phyloP scores from a whole-genome alignment of 2,797 vertebrate genomes.

The Notolepis coatsorum region DNA sequence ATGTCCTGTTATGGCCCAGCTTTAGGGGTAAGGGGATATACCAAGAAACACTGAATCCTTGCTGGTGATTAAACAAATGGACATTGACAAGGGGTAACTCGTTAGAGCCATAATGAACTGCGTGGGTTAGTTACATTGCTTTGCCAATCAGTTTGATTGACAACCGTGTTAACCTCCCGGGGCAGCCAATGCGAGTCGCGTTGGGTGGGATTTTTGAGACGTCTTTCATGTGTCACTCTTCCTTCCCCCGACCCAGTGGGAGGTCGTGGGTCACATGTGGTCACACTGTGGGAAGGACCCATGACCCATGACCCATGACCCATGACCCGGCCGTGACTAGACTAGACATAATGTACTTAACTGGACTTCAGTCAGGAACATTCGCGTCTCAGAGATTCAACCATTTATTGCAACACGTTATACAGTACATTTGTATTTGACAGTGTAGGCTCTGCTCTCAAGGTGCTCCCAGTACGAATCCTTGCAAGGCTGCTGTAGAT shows the following conservation, averaged over 20 bases:
- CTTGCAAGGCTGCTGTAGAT: too few species aligned
- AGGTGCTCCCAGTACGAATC: too few species aligned
- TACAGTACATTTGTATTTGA: too few species aligned
- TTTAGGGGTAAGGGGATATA: constrained; percentile 60
- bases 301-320: too few species aligned
- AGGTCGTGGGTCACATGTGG: constrained; percentile 39
- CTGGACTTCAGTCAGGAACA: too few species aligned
- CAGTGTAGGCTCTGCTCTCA: too few species aligned
- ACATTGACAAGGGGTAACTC: constrained; percentile 69
- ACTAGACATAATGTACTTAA: too few species aligned
- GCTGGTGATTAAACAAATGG: constrained; percentile 60
- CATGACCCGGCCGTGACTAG: constrained; percentile 14
- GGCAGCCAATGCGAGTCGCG: constrained; percentile 58
- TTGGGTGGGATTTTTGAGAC: constrained; percentile 52
- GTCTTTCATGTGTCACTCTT: constrained; percentile 48
- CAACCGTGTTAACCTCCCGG: constrained; percentile 58
- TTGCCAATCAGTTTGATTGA: constrained; percentile 69
- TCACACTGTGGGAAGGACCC: constrained; percentile 39
- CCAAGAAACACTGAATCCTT: constrained; percentile 57
- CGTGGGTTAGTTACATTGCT: constrained; percentile 62
- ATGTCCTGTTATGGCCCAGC: constrained; percentile 40
- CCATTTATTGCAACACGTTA: too few species aligned
- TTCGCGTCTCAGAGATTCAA: too few species aligned
- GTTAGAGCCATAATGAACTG: constrained; percentile 75
- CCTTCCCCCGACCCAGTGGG: constrained; percentile 38